Evolutionary conservation across 1,140 invertebrate species (phyloP), one percentile per base, ranked within the genome.

Genomic region (Trichomalopsis sarcophagae): DNA sequence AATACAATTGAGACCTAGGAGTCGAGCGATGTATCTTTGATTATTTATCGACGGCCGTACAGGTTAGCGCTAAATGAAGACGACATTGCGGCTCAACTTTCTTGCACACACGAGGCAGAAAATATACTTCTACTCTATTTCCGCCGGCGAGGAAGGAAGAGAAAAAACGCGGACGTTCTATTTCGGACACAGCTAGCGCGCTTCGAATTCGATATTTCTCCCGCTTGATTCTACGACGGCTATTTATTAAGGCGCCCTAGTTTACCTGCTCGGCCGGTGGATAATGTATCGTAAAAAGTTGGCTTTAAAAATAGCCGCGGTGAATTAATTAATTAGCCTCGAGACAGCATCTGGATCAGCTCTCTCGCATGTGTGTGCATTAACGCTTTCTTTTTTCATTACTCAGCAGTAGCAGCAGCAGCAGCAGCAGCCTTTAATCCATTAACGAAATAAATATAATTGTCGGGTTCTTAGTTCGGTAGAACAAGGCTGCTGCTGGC

Each of bases 1-100:
- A n/a, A 62, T 62, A 17, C 55, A 62, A 62, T 62, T 62, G 17
- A 7, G 7, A 17, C 4, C 13, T 50, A 50, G 10, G 30, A 6
- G 0, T 9, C 27, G 33, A 21, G 17, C 36, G 30, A n/a, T 21
- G n/a, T 4, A n/a, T 78, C 47, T 78, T 55, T 36, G 11, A 33
- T 78, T 62, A 78, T 78, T 78, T 78, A 62, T 78, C 55, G 40
- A 21, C n/a, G 21, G n/a, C 14, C n/a, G 30, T 13, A 33, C 4
- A 30, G 76, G 76, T 13, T 13, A 78, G 21, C 23, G 50, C 23
- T 81, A 81, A 81, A 82, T 75, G 73, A 75, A 36, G 33, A 36
- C 55, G 66, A 33, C 40, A 78, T 71, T 69, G 36, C 75, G 30
- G 40, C 47, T 21, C 47, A 84, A 66, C 40, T 74, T 73, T 76